phyloP scores from a whole-genome alignment of 1,140 invertebrate genomes.

The Heterodera carotae region DNA sequence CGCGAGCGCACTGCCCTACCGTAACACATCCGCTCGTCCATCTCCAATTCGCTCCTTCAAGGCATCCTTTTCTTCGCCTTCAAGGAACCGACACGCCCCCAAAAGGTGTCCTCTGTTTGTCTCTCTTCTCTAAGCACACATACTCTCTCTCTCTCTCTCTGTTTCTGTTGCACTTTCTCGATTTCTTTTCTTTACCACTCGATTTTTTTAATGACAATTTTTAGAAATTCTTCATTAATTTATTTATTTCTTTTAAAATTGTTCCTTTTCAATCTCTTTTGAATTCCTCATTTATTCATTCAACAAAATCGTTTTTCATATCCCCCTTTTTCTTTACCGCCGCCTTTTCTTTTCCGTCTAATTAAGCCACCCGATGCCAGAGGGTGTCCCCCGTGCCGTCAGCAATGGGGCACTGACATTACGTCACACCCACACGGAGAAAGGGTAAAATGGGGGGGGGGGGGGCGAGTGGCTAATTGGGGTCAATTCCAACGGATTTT shows the following conservation, averaged over 20 bases:
- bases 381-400: background rate
- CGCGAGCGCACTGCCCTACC: background rate
- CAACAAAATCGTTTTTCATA: background rate
- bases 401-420: background rate
- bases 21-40: background rate
- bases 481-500: background rate
- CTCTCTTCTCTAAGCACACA: background rate
- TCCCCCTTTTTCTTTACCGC: background rate
- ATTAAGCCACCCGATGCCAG: background rate
- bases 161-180: too few relatives aligned
- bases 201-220: too few relatives aligned
- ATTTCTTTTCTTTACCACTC: too few relatives aligned
- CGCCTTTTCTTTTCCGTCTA: background rate
- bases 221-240: too few relatives aligned
- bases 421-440: background rate
- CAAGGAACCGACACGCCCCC: background rate
- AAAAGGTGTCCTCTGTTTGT: background rate
- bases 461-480: background rate
- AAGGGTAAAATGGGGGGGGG: too few relatives aligned
- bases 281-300: background rate
- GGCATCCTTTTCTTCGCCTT: background rate
- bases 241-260: too few relatives aligned
- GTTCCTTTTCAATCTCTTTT: too few relatives aligned
- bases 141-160: too few relatives aligned
- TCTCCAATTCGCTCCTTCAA: constrained; percentile 2